Conservation (phyloP, 2,888 invertebrate species). For the Metellina segmentata region DNA sequence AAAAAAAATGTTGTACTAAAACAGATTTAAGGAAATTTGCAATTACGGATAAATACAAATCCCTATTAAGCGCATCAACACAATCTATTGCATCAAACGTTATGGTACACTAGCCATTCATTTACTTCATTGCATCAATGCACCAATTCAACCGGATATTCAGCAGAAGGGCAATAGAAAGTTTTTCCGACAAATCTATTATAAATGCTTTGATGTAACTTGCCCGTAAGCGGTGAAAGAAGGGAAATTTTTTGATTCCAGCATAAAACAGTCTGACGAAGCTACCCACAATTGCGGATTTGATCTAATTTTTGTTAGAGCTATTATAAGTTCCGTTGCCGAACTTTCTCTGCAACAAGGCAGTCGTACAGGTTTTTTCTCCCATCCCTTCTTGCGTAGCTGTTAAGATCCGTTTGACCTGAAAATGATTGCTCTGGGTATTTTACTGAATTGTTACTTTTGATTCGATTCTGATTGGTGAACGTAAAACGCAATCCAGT, state of each 20-base stretch:
- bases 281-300: constrained; percentile 43
- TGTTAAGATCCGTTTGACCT: constrained; percentile 50
- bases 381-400: not conserved
- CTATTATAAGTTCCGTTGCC: not conserved
- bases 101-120: no score
- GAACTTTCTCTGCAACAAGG: constrained; percentile 25
- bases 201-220: not conserved
- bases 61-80: no score
- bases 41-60: no score
- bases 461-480: not conserved
- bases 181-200: not conserved
- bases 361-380: constrained; percentile 20
- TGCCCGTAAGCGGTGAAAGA: not conserved
- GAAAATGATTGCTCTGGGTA: constrained; percentile 3
- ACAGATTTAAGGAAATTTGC: no score
- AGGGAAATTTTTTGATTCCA: constrained; percentile 11
- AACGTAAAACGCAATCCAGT: not conserved
- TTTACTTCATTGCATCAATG: no score
- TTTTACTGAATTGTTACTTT: not conserved
- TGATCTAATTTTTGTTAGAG: constrained; percentile 19
- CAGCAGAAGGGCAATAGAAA: not conserved
- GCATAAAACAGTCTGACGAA: not conserved
- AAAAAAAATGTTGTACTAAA: no score
- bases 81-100: no score
- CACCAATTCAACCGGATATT: not conserved